Base-by-base conservation (phyloP, 2,888 invertebrate genomes). In the Anoplius nigerrimus region DNA sequence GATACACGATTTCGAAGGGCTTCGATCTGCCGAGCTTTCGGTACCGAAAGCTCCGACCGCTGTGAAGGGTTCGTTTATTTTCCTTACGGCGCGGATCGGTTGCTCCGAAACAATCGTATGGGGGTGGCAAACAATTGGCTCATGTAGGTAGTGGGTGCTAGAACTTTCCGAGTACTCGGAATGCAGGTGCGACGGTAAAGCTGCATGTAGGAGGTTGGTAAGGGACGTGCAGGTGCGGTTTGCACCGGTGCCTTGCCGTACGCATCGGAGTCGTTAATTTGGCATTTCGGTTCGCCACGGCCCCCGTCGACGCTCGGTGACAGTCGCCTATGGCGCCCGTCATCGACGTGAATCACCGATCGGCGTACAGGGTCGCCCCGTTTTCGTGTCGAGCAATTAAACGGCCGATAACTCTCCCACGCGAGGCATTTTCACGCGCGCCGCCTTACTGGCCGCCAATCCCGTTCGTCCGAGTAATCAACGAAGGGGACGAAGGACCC, bases 291-390 rank as follows among this genome's bases (percentile, higher is more conserved):
- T 61, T 55, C 62, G 64, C 54, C n/a, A n/a, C n/a, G n/a, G n/a
- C n/a, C n/a, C n/a, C 61, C 60, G 69, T 69, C 66, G 67, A 70
- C 70, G 63, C 51, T 24, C 21, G 22, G 18, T 21, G n/a, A n/a
- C n/a, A n/a, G 46, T 52, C 45, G 57, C 15, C 45, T 51, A 69
- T 52, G 70, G 62, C 65, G 66, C n/a, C 60, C 58, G 67, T 66
- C 63, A 62, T 66, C 70, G 63, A 73, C 74, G 82, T 85, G 85
- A 85, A 83, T 85, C 85, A 85, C 83, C 85, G 76, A 83, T 84
- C 79, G 84, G 84, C 83, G 81, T n/a, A n/a, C n/a, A n/a, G n/a
- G 81, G 79, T 34, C 11, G 34, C 34, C 34, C 11, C 72, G 72
- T 67, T 77, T 76, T 75, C 74, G 69, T 21, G 53, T 43, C 56